phyloP scores from a whole-genome alignment of 2,888 invertebrate species.

The Diplolepis rosae region DNA sequence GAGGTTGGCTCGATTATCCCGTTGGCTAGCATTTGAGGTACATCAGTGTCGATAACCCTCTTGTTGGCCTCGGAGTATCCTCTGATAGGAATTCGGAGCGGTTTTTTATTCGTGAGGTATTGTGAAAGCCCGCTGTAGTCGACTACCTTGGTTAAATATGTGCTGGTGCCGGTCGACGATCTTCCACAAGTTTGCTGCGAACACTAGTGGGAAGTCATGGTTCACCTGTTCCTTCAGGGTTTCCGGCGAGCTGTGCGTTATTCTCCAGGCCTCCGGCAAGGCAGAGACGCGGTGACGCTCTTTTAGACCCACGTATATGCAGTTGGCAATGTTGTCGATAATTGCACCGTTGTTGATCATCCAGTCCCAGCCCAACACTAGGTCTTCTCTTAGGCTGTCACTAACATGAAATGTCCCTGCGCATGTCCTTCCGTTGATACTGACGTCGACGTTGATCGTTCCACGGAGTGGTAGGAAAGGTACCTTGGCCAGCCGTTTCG shows the following conservation, averaged over 20 bases:
- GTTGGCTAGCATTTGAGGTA: slow-evolving; percentile 45
- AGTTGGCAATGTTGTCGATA: neutral
- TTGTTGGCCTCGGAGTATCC: slow-evolving; percentile 35
- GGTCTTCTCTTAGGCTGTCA: neutral
- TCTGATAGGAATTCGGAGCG: slow-evolving; percentile 32
- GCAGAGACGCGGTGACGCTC: neutral
- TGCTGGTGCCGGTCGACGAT: neutral
- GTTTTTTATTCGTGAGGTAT: neutral
- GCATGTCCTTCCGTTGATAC: neutral
- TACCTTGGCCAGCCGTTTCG: neutral
- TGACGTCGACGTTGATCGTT: neutral
- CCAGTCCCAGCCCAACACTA: neutral
- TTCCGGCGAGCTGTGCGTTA: neutral
- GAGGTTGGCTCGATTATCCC: slow-evolving; percentile 45
- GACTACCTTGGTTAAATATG: neutral
- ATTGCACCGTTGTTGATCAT: neutral
- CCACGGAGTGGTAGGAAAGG: no score
- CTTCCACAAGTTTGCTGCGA: neutral
- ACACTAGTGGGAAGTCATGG: neutral
- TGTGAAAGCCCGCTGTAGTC: slow-evolving; percentile 31
- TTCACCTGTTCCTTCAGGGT: neutral
- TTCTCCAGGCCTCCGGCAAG: no score
- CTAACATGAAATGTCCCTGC: neutral
- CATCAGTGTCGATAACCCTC: slow-evolving; percentile 32
- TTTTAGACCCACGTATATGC: neutral